phyloP scores from a whole-genome alignment of 2,888 invertebrate genomes.

The Thecophora atra region DNA sequence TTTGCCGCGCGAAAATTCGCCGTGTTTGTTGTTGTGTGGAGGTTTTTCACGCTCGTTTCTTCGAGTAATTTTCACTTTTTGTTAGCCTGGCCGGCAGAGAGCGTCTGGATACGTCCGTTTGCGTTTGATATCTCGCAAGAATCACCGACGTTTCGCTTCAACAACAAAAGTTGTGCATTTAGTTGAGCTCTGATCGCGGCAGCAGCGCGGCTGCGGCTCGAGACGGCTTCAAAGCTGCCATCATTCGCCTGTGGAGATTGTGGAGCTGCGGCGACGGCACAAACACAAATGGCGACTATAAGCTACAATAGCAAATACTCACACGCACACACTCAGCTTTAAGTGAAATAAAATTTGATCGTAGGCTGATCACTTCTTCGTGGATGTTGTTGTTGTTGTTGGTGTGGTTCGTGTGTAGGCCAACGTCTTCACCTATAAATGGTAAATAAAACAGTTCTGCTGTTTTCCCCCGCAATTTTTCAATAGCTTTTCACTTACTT shows the following conservation, averaged over 20 bases:
- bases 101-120: constrained; percentile 29
- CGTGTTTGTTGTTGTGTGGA: background rate
- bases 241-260: constrained; percentile 19
- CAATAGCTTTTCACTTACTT: constrained; percentile 42
- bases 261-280: constrained; percentile 1
- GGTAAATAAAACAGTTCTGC: background rate
- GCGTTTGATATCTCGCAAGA: constrained; percentile 31
- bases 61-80: constrained; percentile 14
- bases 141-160: constrained; percentile 26
- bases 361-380: constrained; percentile 48
- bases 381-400: constrained; percentile 36
- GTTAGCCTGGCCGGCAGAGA: background rate
- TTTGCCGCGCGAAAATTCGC: background rate
- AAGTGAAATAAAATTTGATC: constrained; percentile 38
- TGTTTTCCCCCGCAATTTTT: constrained; percentile 41
- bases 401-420: constrained; percentile 43
- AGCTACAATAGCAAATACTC: constrained; percentile 8
- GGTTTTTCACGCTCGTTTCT: background rate
- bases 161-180: constrained; percentile 30
- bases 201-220: constrained; percentile 22
- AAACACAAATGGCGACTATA: constrained; percentile 10
- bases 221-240: constrained; percentile 19
- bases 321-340: constrained; percentile 6
- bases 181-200: constrained; percentile 6
- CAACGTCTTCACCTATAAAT: constrained; percentile 35